Conservation (phyloP, 2,113 vertebrate species). For the Columbina picui region DNA sequence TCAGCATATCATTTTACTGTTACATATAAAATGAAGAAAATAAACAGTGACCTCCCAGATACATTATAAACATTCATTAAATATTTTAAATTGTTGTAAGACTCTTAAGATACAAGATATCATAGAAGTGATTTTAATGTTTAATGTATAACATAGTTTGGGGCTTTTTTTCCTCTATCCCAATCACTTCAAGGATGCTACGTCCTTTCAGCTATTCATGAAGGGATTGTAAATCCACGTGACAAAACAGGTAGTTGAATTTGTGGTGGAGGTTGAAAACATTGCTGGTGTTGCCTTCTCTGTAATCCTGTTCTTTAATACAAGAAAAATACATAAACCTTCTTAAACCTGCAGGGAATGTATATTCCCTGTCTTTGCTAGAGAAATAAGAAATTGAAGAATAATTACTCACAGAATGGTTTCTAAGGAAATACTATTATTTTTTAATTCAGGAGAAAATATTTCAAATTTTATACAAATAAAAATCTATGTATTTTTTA, state of each 20-base stretch:
- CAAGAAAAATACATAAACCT: slow-evolving; percentile 19
- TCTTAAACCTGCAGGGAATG: neutral
- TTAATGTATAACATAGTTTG: neutral
- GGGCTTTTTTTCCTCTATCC: neutral
- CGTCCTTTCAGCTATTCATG: neutral
- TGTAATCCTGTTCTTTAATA: slow-evolving; percentile 7
- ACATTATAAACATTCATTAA: slow-evolving; percentile 6
- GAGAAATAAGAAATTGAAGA: neutral
- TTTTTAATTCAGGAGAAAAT: neutral
- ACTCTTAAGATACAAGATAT: neutral
- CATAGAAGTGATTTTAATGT: neutral
- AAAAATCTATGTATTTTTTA: neutral
- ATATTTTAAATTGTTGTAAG: neutral
- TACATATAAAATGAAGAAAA: neutral
- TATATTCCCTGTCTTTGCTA: neutral
- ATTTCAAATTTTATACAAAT: neutral
- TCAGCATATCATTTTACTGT: neutral
- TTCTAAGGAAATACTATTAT: neutral
- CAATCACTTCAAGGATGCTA: neutral
- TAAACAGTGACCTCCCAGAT: neutral
- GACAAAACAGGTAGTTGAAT: neutral
- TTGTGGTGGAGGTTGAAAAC: neutral
- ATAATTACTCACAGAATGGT: neutral
- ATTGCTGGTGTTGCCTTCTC: neutral
- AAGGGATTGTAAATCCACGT: neutral